Conservation (phyloP, 2,113 vertebrate species). For the Anarhynchus alexandrinus region DNA sequence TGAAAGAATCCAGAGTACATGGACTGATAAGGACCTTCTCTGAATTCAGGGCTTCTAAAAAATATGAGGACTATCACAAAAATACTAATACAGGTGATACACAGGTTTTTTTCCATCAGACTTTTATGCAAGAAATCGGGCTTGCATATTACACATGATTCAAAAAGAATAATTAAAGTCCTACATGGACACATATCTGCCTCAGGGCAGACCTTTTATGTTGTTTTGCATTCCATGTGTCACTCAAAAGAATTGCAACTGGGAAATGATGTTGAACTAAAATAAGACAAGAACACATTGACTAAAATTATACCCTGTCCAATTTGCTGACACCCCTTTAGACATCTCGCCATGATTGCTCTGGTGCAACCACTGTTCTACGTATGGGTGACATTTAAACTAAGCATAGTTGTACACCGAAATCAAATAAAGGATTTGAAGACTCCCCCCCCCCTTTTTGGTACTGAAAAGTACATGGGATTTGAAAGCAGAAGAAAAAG, state of each 20-base stretch:
- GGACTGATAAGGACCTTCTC: slow-evolving; percentile 30
- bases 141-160: slow-evolving; percentile 63
- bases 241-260: slow-evolving; percentile 75
- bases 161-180: slow-evolving; percentile 80
- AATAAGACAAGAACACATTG: slow-evolving; percentile 77
- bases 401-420: not conserved
- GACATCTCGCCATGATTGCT: slow-evolving; percentile 61
- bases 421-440: slow-evolving; percentile 19
- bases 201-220: slow-evolving; percentile 74
- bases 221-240: slow-evolving; percentile 75
- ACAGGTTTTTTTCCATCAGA: slow-evolving; percentile 50
- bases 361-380: slow-evolving; percentile 44
- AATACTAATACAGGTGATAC: slow-evolving; percentile 59
- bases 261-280: slow-evolving; percentile 78
- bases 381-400: slow-evolving; percentile 61
- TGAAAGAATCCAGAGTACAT: slow-evolving; percentile 8
- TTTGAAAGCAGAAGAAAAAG: not conserved
- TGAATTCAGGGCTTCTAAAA: slow-evolving; percentile 53
- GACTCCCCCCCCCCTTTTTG: not conserved
- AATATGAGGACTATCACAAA: slow-evolving; percentile 31
- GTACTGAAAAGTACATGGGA: not conserved
- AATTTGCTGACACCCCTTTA: slow-evolving; percentile 69
- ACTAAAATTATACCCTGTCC: slow-evolving; percentile 79
- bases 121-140: slow-evolving; percentile 53
- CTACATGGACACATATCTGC: slow-evolving; percentile 73